Conservation (phyloP, 2,113 vertebrate genomes). For the Pipa parva region DNA sequence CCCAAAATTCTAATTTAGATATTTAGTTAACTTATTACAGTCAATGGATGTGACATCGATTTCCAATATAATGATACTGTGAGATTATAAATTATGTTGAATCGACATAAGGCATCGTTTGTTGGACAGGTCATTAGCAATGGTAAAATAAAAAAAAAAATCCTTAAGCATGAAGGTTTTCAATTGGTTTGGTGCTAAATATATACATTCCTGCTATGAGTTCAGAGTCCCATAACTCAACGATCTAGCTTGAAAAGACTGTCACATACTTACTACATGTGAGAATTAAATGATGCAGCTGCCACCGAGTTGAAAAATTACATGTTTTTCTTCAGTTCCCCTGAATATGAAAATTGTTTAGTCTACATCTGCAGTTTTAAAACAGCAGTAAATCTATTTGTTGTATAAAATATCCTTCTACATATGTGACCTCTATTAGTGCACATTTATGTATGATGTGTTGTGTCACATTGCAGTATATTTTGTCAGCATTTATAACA, state of each 20-base stretch:
- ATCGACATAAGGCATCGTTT: no score
- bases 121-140: no score
- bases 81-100: no score
- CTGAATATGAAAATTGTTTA: constrained; percentile 9
- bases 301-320: not conserved
- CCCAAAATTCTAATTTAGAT: not conserved
- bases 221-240: not conserved
- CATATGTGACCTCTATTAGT: constrained; percentile 13
- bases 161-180: no score
- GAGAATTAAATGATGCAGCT: not conserved
- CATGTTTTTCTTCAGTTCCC: constrained; percentile 2
- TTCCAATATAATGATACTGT: constrained; percentile 4
- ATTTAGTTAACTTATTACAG: not conserved
- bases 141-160: no score
- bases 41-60: not conserved
- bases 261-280: not conserved
- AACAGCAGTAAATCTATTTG: constrained; percentile 2
- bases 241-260: not conserved
- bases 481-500: not conserved
- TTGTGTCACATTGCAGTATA: constrained; percentile 11
- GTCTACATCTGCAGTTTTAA: not conserved
- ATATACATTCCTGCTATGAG: no score
- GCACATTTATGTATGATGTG: constrained; percentile 19
- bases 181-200: no score
- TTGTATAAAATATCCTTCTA: not conserved